Evolutionary conservation across 2,797 vertebrate genomes (phyloP).

Genomic region (Phrynocephalus forsythii): DNA sequence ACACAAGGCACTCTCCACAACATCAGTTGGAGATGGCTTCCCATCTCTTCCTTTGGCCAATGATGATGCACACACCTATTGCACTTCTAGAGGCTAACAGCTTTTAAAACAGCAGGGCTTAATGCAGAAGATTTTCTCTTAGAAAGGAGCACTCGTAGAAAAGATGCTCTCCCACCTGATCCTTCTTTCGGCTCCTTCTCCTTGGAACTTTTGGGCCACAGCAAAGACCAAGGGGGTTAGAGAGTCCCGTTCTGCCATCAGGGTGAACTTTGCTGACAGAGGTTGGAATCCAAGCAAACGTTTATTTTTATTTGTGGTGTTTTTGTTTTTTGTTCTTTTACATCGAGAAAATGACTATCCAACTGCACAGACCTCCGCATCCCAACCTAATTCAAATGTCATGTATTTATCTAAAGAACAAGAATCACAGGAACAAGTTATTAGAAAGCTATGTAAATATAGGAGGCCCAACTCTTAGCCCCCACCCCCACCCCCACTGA

Average conservation of each 20-base stretch:
- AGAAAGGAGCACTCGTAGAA: too few relatives aligned
- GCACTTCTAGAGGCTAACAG: too few relatives aligned
- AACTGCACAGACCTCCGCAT: background rate
- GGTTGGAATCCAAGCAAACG: too few relatives aligned
- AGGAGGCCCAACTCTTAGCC: fast-evolving
- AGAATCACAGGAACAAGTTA: background rate
- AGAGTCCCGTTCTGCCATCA: background rate
- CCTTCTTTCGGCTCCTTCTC: too few relatives aligned
- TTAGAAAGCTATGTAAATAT: background rate
- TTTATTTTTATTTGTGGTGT: background rate
- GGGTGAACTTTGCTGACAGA: background rate
- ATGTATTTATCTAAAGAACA: background rate
- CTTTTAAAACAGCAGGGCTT: too few relatives aligned
- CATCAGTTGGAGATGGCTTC: background rate
- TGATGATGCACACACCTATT: too few relatives aligned
- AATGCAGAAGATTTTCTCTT: too few relatives aligned
- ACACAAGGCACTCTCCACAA: background rate
- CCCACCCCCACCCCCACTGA: background rate
- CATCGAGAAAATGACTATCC: background rate
- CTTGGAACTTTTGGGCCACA: background rate
- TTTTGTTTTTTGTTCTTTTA: too few relatives aligned
- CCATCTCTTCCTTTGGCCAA: background rate
- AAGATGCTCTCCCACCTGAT: too few relatives aligned
- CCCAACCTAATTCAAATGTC: background rate
- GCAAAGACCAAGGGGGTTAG: background rate